A percentile compares a stretch with the other conserved stretches of the same genome.
phyloP scores from a whole-genome alignment of 2,888 invertebrate genomes.

The Eubasilissa splendida region DNA sequence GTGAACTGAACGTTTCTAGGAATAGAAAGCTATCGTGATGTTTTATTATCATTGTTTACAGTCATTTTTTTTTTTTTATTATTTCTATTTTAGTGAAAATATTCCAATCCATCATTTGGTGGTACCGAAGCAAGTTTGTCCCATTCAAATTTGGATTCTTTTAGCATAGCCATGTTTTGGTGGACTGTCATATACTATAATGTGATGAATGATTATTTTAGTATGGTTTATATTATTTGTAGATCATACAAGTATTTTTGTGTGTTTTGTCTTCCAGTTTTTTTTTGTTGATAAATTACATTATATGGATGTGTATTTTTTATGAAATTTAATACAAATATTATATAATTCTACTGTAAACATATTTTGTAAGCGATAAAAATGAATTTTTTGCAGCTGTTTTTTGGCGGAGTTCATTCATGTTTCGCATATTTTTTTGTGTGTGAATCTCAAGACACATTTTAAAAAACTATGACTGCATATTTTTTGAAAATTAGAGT shows the following conservation, averaged over 20 bases:
- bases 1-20: constrained; percentile 7
- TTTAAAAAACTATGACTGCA: too few species aligned
- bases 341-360: too few species aligned
- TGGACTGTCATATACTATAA: constrained; percentile 23
- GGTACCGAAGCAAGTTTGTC: constrained; percentile 2
- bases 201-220: constrained; percentile 12
- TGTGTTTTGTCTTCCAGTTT: constrained; percentile 32
- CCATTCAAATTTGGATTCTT: constrained; percentile 20
- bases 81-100: constrained; percentile 2
- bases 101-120: constrained; percentile 14
- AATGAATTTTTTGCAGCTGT: too few species aligned
- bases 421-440: too few species aligned
- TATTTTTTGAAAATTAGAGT: too few species aligned
- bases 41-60: background rate
- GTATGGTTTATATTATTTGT: constrained; percentile 16
- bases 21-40: background rate
- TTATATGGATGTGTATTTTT: background rate
- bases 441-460: too few species aligned
- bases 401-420: too few species aligned
- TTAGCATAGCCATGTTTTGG: constrained; percentile 14
- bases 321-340: background rate
- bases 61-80: constrained; percentile 22
- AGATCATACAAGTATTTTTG: constrained; percentile 12
- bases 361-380: too few species aligned
- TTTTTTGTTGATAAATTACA: background rate